Evolutionary conservation across 2,113 vertebrate genomes (phyloP).

Genomic region (Columba janthina): DNA sequence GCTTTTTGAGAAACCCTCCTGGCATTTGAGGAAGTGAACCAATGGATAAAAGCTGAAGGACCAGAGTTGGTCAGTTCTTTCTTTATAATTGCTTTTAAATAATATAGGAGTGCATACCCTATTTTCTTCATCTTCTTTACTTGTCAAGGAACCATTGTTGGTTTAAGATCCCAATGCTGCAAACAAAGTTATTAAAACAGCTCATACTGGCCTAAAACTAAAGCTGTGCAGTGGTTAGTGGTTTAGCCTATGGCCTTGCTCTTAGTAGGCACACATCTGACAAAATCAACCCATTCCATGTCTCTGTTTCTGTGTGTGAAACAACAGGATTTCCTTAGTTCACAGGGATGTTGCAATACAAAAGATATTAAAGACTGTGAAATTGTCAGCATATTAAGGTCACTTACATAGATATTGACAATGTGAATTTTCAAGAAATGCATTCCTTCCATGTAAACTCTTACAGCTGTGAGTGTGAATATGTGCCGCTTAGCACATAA

Average conservation of each 20-base stretch:
- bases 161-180: not conserved
- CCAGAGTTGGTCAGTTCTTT: not conserved
- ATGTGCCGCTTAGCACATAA: not conserved
- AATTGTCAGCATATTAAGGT: not conserved
- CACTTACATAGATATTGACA: fast-evolving
- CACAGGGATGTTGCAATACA: not conserved
- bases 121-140: not conserved
- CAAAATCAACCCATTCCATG: not conserved
- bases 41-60: not conserved
- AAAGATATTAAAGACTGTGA: not conserved
- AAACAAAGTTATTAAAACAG: not conserved
- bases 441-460: not conserved
- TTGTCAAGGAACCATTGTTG: not conserved
- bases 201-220: not conserved
- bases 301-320: not conserved
- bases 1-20: not conserved
- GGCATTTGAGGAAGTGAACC: not conserved
- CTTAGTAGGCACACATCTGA: not conserved
- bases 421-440: not conserved
- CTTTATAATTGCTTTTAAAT: not conserved
- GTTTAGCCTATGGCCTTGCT: fast-evolving
- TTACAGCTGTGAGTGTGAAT: not conserved
- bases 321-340: not conserved
- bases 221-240: not conserved
- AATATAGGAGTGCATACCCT: not conserved